Percentiles rank a stretch among this genome's conserved stretches.
Conservation (phyloP, 2,113 vertebrate genomes). For the Fregetta grallaria region DNA sequence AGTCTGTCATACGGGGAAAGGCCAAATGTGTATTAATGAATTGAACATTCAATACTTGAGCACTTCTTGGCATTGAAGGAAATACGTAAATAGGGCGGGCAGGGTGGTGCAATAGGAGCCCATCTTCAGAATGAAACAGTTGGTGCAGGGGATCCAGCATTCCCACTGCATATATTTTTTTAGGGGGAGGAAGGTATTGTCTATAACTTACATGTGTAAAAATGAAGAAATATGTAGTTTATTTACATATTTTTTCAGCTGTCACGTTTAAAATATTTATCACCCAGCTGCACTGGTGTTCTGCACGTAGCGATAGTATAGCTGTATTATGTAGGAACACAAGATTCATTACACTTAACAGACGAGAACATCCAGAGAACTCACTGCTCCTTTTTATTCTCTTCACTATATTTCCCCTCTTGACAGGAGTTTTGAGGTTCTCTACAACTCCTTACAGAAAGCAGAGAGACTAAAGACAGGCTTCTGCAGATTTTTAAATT, state of each 20-base stretch:
- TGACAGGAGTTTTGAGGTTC: not conserved
- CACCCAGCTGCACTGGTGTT: not conserved
- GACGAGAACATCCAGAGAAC: not conserved
- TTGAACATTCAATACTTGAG: not conserved
- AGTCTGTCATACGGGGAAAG: not conserved
- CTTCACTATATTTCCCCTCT: not conserved
- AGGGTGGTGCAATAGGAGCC: not conserved
- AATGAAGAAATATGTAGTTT: not conserved
- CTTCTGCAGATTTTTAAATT: not conserved
- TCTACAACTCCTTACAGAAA: not conserved
- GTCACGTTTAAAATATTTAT: slow-evolving; percentile 5
- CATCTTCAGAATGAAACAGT: not conserved
- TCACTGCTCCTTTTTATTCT: not conserved
- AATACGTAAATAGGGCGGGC: not conserved
- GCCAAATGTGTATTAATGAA: not conserved
- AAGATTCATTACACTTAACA: not conserved
- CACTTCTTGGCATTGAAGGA: not conserved
- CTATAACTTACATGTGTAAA: not conserved
- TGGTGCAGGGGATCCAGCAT: not conserved
- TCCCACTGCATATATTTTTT: not conserved
- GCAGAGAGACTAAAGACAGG: not conserved
- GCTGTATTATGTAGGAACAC: not conserved
- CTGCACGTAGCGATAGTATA: not conserved
- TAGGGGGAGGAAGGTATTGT: not conserved
- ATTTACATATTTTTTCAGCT: slow-evolving; percentile 3